Base-by-base conservation (phyloP, 2,113 vertebrate species). In the Phasianus colchicus region DNA sequence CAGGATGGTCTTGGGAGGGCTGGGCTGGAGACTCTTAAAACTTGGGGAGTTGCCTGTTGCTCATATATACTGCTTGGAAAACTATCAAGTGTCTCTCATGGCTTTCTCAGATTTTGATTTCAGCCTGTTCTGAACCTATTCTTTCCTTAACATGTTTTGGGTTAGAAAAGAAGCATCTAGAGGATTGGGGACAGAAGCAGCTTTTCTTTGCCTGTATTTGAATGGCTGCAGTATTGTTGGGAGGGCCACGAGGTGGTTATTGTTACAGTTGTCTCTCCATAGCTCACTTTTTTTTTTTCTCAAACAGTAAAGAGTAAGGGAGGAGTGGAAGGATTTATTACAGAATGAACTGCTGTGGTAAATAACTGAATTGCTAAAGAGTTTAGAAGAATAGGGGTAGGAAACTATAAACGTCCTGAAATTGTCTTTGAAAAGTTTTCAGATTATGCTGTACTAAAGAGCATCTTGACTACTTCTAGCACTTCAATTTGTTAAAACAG, bases 131-230 rank as follows among this genome's bases (percentile, higher is more conserved):
- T 43, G 17, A 52, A 43, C 47, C 47, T 66, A 8, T 8, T 73
- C 11, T 69, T 42, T 25, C 61, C 25, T 66, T 71, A 42, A 8
- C 3, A 11, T 1, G 0, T 55, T 16, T 16, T 45, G 1, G 14
- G 8, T 29, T 80, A 66, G 29, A 42, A 81, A 65, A 52, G 2
- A 60, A 24, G 4, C 32, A 25, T 43, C 25, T 66, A 27, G 36
- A 52, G 16, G 34, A 4, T 47, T 72, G 64, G 27, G 30, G 34
- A 4, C 30, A 30, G 25, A 69, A 20, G 9, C 32, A 55, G 2
- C 38, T 73, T 14, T 36, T 78, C 57, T 17, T 50, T 69, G 3
- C 24, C n/a, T 69, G 19, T 52, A 5, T 93, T 67, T 88, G 72
- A 86, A 79, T 47, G 9, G 8, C n/a, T 1, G 0, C 40, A 1